phyloP scores from a whole-genome alignment of 2,113 vertebrate species.

The Chionodraco myersi region DNA sequence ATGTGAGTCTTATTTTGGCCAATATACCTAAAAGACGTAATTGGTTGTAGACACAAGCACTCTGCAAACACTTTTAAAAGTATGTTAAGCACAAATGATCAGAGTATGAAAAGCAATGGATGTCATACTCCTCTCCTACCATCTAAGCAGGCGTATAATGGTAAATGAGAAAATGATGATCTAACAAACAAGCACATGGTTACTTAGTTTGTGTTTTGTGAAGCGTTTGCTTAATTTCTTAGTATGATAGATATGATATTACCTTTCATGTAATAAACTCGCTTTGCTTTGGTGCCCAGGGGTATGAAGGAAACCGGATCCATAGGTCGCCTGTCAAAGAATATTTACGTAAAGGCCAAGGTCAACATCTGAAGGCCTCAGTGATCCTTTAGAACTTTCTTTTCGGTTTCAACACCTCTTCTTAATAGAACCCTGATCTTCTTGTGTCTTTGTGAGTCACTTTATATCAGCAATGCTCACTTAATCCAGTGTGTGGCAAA shows the following conservation, averaged over 20 bases:
- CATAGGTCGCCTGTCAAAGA: no score
- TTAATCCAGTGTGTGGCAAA: background rate
- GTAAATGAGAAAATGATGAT: background rate
- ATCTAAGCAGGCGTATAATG: background rate
- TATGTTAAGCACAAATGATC: background rate
- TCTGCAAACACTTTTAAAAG: background rate
- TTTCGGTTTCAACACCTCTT: background rate
- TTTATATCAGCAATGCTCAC: background rate
- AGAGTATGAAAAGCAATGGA: background rate
- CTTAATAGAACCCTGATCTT: background rate
- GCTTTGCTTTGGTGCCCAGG: background rate
- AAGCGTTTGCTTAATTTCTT: background rate
- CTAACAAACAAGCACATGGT: background rate
- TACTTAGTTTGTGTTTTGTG: background rate
- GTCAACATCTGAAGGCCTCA: background rate
- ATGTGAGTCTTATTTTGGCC: background rate
- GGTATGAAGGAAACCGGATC: background rate
- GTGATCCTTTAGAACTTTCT: background rate
- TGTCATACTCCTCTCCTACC: no score
- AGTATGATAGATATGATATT: background rate
- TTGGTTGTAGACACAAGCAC: background rate
- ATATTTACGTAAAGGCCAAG: background rate
- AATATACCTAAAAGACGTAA: background rate
- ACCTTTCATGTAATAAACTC: background rate
- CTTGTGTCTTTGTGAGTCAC: no score